Evolutionary conservation across 1,140 invertebrate genomes (phyloP).

Genomic region (Cylas formicarius): DNA sequence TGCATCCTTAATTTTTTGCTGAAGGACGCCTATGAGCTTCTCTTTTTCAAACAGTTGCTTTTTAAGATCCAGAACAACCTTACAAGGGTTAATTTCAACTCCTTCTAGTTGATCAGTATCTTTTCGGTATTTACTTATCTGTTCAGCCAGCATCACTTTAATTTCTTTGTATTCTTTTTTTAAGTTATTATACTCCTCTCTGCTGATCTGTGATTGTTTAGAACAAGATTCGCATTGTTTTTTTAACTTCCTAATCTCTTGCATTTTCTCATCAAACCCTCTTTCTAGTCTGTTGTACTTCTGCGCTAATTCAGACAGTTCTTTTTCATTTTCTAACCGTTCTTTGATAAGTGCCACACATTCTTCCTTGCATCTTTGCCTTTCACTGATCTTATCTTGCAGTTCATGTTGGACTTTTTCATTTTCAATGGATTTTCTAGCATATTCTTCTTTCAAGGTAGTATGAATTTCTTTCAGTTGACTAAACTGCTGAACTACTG

Average conservation of each 20-base stretch:
- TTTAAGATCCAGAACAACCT: constrained; percentile 1
- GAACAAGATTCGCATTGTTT: constrained; percentile 10
- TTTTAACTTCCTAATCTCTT: constrained; percentile 2
- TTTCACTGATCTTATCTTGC: background rate
- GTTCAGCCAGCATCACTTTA: constrained; percentile 14
- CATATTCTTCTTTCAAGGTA: background rate
- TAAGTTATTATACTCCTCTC: constrained; percentile 17
- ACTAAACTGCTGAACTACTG: too few species aligned
- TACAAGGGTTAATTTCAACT: background rate
- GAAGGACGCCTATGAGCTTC: too few species aligned
- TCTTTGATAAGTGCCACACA: background rate
- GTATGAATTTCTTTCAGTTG: too few species aligned
- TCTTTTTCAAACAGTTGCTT: too few species aligned
- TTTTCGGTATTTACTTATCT: constrained; percentile 11
- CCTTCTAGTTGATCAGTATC: background rate
- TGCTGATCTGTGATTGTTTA: constrained; percentile 11
- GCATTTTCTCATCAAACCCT: background rate
- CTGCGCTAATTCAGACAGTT: constrained; percentile 1
- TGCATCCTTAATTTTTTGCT: constrained; percentile 11
- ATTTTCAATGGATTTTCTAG: constrained; percentile 2
- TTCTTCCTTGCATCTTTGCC: background rate
- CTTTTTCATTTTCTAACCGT: background rate
- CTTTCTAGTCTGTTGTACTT: too few species aligned
- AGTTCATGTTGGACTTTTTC: constrained; percentile 2
- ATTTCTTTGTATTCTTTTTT: constrained; percentile 18